phyloP scores from a whole-genome alignment of 1,140 invertebrate species.

The Drosophila kepulauana region DNA sequence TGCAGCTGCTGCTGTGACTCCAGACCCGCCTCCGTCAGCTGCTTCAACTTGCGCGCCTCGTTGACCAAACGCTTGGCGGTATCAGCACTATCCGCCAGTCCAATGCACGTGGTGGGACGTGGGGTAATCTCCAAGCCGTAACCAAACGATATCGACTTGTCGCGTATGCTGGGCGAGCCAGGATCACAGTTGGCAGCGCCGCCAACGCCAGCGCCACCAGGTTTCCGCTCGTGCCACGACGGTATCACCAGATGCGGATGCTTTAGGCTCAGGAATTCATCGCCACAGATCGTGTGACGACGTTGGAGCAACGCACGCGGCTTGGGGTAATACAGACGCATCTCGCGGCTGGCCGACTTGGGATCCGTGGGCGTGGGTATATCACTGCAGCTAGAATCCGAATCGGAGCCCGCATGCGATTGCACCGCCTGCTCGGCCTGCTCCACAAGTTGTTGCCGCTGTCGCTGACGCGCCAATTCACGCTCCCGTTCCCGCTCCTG shows the following conservation, averaged over 20 bases:
- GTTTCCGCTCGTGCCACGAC: constrained; percentile 74
- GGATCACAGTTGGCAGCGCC: constrained; percentile 73
- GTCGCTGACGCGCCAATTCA: background rate
- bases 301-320: constrained; percentile 91
- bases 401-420: constrained; percentile 69
- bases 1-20: constrained; percentile 63
- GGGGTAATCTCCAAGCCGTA: constrained; percentile 89
- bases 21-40: constrained; percentile 64
- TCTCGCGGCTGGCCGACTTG: constrained; percentile 71
- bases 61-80: constrained; percentile 55
- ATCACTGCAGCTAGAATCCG: constrained; percentile 83
- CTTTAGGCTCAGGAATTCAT: constrained; percentile 68
- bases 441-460: too few species aligned
- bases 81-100: constrained; percentile 74
- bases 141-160: constrained; percentile 90
- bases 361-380: constrained; percentile 78
- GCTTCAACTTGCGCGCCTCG: constrained; percentile 60
- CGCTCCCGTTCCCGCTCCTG: background rate
- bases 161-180: constrained; percentile 86
- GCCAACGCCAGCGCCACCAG: constrained; percentile 26
- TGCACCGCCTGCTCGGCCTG: constrained; percentile 22
- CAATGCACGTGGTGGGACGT: constrained; percentile 89
- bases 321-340: constrained; percentile 90
- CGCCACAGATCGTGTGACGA: constrained; percentile 94
- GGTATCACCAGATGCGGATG: constrained; percentile 66